A percentile compares a stretch with the other conserved stretches of the same genome.
Evolutionary conservation across 2,888 invertebrate species (phyloP).

Genomic region (Ametastegia equiseti): DNA sequence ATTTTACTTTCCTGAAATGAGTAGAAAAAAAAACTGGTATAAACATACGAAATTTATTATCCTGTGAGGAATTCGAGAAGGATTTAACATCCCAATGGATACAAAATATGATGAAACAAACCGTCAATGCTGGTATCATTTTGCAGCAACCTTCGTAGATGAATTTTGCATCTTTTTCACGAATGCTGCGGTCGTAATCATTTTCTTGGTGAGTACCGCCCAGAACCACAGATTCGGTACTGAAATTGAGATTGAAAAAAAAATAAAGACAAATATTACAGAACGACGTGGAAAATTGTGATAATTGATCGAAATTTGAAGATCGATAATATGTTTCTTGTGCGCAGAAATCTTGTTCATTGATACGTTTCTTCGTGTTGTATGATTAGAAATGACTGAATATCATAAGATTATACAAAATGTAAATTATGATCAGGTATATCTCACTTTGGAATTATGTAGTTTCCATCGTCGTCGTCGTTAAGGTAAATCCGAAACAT

Average conservation of each 20-base stretch:
- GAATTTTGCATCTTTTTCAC: conserved; percentile 78
- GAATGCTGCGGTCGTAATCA: conserved; percentile 79
- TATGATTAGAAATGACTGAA: not conserved
- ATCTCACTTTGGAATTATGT: conserved; percentile 88
- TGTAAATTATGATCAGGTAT: conserved; percentile 16
- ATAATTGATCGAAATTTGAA: not conserved
- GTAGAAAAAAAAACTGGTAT: conserved; percentile 9
- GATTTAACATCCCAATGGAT: not conserved
- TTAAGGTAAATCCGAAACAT: conserved; percentile 80
- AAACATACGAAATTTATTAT: conserved; percentile 13
- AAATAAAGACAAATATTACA: not conserved
- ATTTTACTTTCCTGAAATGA: conserved; percentile 77
- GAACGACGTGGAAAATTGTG: too few relatives aligned
- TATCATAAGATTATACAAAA: not conserved
- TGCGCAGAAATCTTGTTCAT: too few relatives aligned
- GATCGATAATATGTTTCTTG: too few relatives aligned
- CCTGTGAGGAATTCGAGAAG: conserved; percentile 5
- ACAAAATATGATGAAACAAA: conserved; percentile 78
- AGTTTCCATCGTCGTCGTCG: conserved; percentile 80
- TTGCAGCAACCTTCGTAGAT: conserved; percentile 82
- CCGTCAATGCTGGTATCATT: conserved; percentile 81
- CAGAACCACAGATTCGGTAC: conserved; percentile 81
- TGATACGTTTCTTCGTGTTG: not conserved
- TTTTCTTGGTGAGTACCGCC: conserved; percentile 87
- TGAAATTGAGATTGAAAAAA: conserved; percentile 63